Evolutionary conservation across 2,113 vertebrate species (phyloP).

Genomic region (Aplodontia rufa): DNA sequence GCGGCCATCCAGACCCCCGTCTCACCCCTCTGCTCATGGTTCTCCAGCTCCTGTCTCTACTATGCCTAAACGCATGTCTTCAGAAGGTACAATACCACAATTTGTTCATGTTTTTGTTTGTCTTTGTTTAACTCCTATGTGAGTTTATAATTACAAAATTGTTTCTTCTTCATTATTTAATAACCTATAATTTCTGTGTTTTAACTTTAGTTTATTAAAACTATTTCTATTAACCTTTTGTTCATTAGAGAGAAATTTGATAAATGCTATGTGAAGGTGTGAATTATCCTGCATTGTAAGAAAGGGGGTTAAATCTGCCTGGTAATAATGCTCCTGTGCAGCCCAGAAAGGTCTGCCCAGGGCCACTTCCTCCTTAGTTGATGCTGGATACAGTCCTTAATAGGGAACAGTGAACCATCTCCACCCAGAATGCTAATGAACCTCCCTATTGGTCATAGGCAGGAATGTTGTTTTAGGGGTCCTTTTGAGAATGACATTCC

Average conservation of each 20-base stretch:
- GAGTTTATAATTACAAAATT: constrained; percentile 83
- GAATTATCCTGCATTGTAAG: constrained; percentile 72
- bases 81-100: constrained; percentile 97
- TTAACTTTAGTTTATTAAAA: constrained; percentile 85
- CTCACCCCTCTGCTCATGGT: constrained; percentile 99
- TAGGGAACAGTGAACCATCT: background rate
- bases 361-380: background rate
- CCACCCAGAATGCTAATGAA: background rate
- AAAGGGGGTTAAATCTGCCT: constrained; percentile 71
- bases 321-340: constrained; percentile 60
- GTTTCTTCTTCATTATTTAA: constrained; percentile 86
- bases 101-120: constrained; percentile 87
- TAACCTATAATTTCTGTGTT: constrained; percentile 85
- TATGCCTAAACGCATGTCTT: constrained; percentile 99
- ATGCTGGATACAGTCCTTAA: background rate
- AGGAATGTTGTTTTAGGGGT: background rate
- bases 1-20: constrained; percentile 98
- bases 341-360: background rate
- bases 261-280: constrained; percentile 76
- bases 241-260: constrained; percentile 80
- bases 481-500: background rate
- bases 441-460: background rate
- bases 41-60: constrained; percentile 95
- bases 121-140: constrained; percentile 87
- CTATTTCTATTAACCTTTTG: constrained; percentile 85